Base-by-base conservation (phyloP, 1,140 invertebrate species). In the Subanguina moxae region DNA sequence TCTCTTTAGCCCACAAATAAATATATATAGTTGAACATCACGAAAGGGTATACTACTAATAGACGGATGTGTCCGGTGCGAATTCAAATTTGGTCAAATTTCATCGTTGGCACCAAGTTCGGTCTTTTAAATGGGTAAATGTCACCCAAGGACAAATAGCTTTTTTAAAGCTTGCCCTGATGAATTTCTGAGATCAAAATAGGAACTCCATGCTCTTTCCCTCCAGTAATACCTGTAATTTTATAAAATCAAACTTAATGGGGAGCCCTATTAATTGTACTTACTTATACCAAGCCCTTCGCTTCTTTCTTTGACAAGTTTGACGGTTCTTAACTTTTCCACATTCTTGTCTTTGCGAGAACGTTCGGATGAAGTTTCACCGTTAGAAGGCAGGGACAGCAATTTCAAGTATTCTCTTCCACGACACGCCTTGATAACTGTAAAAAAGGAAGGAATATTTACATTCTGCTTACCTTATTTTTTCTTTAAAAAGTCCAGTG, bases 131-230 rank as follows among this genome's bases (percentile, higher is more conserved):
- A n/a, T n/a, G n/a, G n/a, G n/a, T n/a, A n/a, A n/a, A n/a, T n/a
- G n/a, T n/a, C n/a, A n/a, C n/a, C n/a, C 48, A 52, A 21, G 3
- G 15, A 52, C 17, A 3, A 21, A 21, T 21, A 52, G 11, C 17
- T 52, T 52, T 19, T 8, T 21, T 52, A 52, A 7, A 52, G 23
- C 48, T 52, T 7, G 17, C 48, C 32, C 3, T 38, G 32, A 11
- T 38, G 32, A 38, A 92, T 85, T 83, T 91, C 90, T 23, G 90
- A 91, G 72, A 92, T 90, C n/a, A 92, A 82, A 67, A 92, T 90
- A 0, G 90, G 90, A 38, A 92, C 89, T 32, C 90, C 90, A 84
- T 92, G 90, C 80, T 92, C 90, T 70, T 89, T 86, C 11, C 90
- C 90, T 65, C 90, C 90, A 89, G 90, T 27, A 65, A 66, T 57